Evolutionary conservation across 92 coral and sea anemone species (phyloP).

Genomic region (Paragorgia papillata): DNA sequence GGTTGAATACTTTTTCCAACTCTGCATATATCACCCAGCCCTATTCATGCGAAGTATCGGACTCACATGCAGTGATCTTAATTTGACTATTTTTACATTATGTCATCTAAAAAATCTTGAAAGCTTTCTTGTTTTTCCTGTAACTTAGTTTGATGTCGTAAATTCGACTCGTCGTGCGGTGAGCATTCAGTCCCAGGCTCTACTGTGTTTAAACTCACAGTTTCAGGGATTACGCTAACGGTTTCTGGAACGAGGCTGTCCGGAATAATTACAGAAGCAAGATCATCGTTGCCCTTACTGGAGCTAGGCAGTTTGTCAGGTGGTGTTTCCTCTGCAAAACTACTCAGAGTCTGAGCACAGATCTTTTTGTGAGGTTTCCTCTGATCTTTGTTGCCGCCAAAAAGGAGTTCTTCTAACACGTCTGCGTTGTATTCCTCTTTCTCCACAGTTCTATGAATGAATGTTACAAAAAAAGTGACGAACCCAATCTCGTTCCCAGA

Average conservation of each 20-base stretch:
- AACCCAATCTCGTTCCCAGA: no score
- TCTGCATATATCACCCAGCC: no score
- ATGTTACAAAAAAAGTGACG: background rate
- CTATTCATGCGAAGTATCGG: no score
- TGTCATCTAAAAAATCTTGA: constrained; percentile 32
- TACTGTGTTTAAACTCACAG: background rate
- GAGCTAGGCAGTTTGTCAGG: constrained; percentile 6
- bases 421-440: background rate
- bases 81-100: background rate
- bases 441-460: background rate
- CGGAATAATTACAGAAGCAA: background rate
- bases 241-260: constrained; percentile 26
- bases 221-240: constrained; percentile 15
- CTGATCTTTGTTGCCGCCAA: background rate
- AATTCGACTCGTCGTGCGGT: constrained; percentile 9
- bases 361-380: background rate
- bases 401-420: constrained; percentile 15
- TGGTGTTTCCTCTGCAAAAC: constrained; percentile 30
- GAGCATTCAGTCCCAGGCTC: no score
- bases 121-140: constrained; percentile 6
- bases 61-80: no score
- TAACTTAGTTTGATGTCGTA: background rate
- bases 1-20: no score
- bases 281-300: background rate
- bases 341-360: background rate